Evolutionary conservation across 2,888 invertebrate species (phyloP), one percentile per base, ranked within the genome.

Genomic region (Cactoblastis cactorum): DNA sequence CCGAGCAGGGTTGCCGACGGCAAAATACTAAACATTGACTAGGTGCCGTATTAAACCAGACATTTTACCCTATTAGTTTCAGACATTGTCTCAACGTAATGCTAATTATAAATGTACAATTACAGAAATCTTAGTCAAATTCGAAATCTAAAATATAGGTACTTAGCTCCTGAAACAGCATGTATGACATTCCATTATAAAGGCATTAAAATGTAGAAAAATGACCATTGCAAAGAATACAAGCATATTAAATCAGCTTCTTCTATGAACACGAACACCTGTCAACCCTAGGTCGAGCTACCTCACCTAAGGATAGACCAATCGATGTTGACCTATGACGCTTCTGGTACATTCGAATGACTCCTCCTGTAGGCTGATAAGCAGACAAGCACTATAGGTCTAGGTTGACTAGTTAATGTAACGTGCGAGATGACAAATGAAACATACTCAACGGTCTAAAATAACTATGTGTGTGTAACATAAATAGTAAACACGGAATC

Each of bases 281-380:
- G 28, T 28, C 28, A 37, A 37, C 37, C 37, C 37, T 37, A 86
- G 86, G 80, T 82, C 72, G 74, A 78, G 76, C 79, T 76, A 80
- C 80, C 81, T 80, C 80, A 79, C 79, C 77, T 79, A 73, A 63
- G 62, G 65, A 71, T 67, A 74, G 74, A 66, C 86, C 84, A 81
- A 60, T 69, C 59, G 61, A 67, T 64, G 52, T 54, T 69, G 81
- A 77, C 63, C 77, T 71, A 65, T 75, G 67, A 71, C 69, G 67
- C 69, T 62, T 50, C 62, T 58, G 62, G 66, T 58, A 59, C 63
- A 58, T 56, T 37, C 37, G 56, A 50, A 53, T 51, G 58, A 57
- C 49, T 32, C 18, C 41, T 47, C 50, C 41, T 49, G 49, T 45
- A 28, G 39, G 51, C 55, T 35, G 60, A 59, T 56, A 55, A 60